phyloP scores from a whole-genome alignment of 1,140 invertebrate genomes.

The Microplitis mediator region DNA sequence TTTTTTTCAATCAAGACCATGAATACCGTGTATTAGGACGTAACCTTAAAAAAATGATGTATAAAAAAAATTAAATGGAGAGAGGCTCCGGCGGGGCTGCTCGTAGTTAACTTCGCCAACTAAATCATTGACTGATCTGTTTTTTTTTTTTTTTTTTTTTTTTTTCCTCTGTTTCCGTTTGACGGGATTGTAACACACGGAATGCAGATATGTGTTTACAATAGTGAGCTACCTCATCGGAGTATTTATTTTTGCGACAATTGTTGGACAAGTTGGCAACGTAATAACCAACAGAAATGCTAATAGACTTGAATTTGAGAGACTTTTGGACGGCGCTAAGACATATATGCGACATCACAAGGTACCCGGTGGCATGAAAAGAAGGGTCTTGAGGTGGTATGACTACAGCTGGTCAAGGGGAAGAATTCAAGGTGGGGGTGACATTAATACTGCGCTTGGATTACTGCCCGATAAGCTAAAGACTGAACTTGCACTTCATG shows the following conservation, averaged over 20 bases:
- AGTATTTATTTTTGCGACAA: slow-evolving; percentile 98
- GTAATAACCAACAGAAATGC: slow-evolving; percentile 97
- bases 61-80: slow-evolving; percentile 42
- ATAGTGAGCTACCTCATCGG: slow-evolving; percentile 96
- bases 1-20: slow-evolving; percentile 27
- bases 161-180: slow-evolving; percentile 50
- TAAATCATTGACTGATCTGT: slow-evolving; percentile 48
- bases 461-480: slow-evolving; percentile 94
- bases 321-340: slow-evolving; percentile 92
- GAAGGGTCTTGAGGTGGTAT: slow-evolving; percentile 93
- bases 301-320: slow-evolving; percentile 94
- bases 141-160: slow-evolving; percentile 45
- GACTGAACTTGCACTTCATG: slow-evolving; percentile 93
- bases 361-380: slow-evolving; percentile 93
- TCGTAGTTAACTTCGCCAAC: slow-evolving; percentile 46
- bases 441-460: slow-evolving; percentile 93
- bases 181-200: too few species aligned
- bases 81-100: slow-evolving; percentile 60
- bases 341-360: slow-evolving; percentile 97
- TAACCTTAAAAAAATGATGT: slow-evolving; percentile 16
- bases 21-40: slow-evolving; percentile 26
- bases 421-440: slow-evolving; percentile 92
- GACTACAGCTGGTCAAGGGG: slow-evolving; percentile 97
- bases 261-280: slow-evolving; percentile 96
- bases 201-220: slow-evolving; percentile 89